These are phyloP conservation scores for Periparus ater DNA, from an alignment of 2,797 vertebrate species.

Conservation along the genomic window DNA sequence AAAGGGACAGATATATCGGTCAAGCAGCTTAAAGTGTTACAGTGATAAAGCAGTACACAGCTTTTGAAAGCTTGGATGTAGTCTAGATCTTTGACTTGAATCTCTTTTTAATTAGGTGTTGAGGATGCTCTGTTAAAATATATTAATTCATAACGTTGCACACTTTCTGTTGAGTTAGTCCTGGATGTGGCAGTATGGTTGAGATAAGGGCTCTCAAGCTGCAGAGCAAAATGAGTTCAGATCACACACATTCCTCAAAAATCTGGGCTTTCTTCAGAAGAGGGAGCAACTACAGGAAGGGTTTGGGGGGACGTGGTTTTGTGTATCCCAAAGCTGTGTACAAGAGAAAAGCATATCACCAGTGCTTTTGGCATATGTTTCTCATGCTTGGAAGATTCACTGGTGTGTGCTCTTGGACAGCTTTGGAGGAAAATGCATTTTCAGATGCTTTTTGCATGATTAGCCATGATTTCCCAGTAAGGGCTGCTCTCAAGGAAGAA, in stretches of 20 bases:
- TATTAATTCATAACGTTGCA: rapidly evolving
- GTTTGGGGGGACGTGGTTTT: rapidly evolving
- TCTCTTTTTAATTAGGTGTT: rapidly evolving
- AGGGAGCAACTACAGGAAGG: neutral
- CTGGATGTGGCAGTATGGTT: neutral
- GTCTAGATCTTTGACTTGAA: neutral
- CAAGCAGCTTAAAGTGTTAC: neutral
- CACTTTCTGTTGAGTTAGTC: neutral
- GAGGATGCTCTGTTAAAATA: neutral
- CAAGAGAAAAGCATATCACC: rapidly evolving
- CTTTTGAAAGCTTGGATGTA: neutral
- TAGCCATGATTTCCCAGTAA: neutral
- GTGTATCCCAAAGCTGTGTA: neutral
- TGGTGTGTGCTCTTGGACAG: neutral
- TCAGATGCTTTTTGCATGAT: neutral
- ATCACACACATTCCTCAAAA: neutral
- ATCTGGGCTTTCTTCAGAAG: neutral
- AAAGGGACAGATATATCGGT: neutral
- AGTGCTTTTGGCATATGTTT: neutral
- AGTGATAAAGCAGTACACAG: neutral
- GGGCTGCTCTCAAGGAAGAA: neutral
- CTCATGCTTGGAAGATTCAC: neutral
- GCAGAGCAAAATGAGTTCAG: neutral
- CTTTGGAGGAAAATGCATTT: neutral
- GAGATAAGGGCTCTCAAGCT: neutral